Evolutionary conservation across 1,140 invertebrate genomes (phyloP), one percentile per base, ranked within the genome.

Genomic region (Calephelis virginiensis): DNA sequence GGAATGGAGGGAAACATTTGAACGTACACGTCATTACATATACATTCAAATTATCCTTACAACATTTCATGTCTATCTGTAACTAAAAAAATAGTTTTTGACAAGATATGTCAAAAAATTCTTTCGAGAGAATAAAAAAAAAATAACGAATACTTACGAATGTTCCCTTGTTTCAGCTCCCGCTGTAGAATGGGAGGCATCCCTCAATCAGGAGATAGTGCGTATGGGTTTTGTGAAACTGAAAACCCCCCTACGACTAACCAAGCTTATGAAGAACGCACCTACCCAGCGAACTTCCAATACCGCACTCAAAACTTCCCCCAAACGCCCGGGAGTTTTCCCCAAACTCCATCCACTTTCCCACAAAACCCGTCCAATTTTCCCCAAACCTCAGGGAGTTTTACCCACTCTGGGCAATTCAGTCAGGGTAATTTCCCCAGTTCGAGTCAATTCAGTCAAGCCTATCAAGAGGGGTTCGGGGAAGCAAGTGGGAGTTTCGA

Each of bases 191-290:
- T 87, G 83, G 85, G 83, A 6, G 85, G 83, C 0, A 86, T 86
- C 0, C 89, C 88, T 0, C 89, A 91, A 46, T 91, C 91, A 0
- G 91, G 90, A 0, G 90, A 92, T 72, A 91, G 90, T 53, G 90
- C 91, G 0, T 92, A 92, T 72, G 91, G 91, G 7, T 92, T 92
- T 75, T 91, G 91, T 63, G 88, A 89, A 38, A 80, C 70, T 1
- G 86, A 88, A 64, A 68, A 72, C 50, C 70, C 66, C 8, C 77
- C 67, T 62, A 78, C 66, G 62, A 76, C 72, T 13, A 69, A 65
- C 9, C 79, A 80, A 59, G 68, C 66, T 0, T 85, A 82, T 71
- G 83, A 80, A 66, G 82, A 83, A 37, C 72, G 80, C 43, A 13
- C 73, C 5, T 84, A 83, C 68, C 78, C 81, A 0, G 47, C 65